A percentile compares a stretch with the other conserved stretches of the same genome.
Evolutionary conservation across 2,888 invertebrate species (phyloP).

Genomic region (Antheraea assamensis): DNA sequence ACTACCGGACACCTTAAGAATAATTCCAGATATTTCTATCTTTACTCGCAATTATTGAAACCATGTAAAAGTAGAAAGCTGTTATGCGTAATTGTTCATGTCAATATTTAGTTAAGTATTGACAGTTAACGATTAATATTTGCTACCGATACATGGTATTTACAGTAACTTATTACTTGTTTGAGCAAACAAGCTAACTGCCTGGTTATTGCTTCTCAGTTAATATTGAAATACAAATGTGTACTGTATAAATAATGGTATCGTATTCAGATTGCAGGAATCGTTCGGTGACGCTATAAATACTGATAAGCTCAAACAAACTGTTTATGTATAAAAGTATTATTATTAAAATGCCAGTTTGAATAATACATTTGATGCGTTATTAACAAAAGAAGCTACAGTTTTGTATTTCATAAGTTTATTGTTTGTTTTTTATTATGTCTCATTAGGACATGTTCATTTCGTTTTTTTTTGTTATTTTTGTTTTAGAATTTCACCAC

Average conservation of each 20-base stretch:
- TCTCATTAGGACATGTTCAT: too few relatives aligned
- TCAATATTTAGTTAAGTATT: neutral
- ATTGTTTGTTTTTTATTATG: too few relatives aligned
- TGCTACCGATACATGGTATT: neutral
- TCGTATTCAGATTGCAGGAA: neutral
- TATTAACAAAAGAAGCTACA: neutral
- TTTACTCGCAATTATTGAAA: too few relatives aligned
- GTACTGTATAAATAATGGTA: neutral
- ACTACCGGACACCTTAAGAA: too few relatives aligned
- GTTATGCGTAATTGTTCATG: too few relatives aligned
- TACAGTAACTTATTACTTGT: neutral
- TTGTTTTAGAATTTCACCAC: too few relatives aligned
- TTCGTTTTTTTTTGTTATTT: too few relatives aligned
- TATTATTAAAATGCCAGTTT: neutral
- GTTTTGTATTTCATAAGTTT: too few relatives aligned
- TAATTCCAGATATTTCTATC: too few relatives aligned
- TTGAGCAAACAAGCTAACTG: constrained; percentile 4
- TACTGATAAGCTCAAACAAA: neutral
- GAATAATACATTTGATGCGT: neutral
- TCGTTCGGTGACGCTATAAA: neutral
- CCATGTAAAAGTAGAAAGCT: too few relatives aligned
- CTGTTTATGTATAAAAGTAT: neutral
- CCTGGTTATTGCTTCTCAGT: neutral
- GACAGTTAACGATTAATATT: constrained; percentile 1
- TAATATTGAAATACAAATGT: constrained; percentile 1